Percentiles rank a stretch among this genome's conserved stretches.
Conservation (phyloP, 2,797 vertebrate species). For the Pangasius mekongensis region DNA sequence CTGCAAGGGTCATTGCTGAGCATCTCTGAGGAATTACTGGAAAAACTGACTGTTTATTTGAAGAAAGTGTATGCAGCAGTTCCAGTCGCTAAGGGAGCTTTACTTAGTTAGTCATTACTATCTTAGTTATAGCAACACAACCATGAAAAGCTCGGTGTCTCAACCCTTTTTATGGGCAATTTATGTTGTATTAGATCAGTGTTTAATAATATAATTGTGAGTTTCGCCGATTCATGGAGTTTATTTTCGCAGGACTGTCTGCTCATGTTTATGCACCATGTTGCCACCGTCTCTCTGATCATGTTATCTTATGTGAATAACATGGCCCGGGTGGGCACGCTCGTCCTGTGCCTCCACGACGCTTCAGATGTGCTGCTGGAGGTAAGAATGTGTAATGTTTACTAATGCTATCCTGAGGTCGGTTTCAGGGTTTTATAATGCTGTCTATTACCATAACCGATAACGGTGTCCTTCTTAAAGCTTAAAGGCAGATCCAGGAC, state of each 20-base stretch:
- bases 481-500: background rate
- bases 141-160: background rate
- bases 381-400: slow-evolving; percentile 73
- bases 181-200: background rate
- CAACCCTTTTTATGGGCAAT: background rate
- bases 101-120: background rate
- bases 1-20: background rate
- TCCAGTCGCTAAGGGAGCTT: background rate
- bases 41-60: background rate
- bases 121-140: background rate
- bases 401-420: background rate
- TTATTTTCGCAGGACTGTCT: slow-evolving; percentile 87
- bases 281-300: slow-evolving; percentile 86
- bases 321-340: slow-evolving; percentile 90
- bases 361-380: slow-evolving; percentile 88
- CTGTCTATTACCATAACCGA: background rate
- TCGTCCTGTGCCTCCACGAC: slow-evolving; percentile 93
- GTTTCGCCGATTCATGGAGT: background rate
- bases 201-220: background rate
- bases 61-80: background rate
- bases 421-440: background rate
- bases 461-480: background rate
- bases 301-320: slow-evolving; percentile 95
- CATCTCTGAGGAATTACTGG: background rate
- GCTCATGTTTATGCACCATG: slow-evolving; percentile 93